phyloP scores from a whole-genome alignment of 2,113 vertebrate species.

The Campylomormyrus tamandua region DNA sequence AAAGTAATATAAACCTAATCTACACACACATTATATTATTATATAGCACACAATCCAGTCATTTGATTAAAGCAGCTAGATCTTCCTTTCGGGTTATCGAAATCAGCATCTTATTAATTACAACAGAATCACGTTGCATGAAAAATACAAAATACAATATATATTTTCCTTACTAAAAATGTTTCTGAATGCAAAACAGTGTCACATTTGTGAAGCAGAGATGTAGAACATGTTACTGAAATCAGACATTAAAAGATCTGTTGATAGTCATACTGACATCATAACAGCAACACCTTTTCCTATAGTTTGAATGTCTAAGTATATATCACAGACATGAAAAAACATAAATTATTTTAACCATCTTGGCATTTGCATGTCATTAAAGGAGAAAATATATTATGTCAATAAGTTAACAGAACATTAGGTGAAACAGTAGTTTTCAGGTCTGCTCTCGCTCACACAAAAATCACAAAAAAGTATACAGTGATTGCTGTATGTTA shows the following conservation, averaged over 20 bases:
- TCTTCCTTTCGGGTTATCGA: neutral
- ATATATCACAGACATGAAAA: neutral
- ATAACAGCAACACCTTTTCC: neutral
- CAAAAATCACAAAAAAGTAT: neutral
- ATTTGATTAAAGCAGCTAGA: neutral
- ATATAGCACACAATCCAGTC: neutral
- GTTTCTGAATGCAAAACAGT: neutral
- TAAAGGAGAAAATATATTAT: neutral
- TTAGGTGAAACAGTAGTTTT: neutral
- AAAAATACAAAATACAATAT: neutral
- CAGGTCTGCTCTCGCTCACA: neutral
- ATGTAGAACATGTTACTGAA: neutral
- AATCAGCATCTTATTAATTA: neutral
- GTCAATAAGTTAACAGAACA: neutral
- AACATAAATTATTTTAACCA: neutral
- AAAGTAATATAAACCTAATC: no score
- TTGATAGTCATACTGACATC: no score
- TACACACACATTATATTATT: neutral
- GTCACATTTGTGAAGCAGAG: neutral
- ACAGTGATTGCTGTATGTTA: neutral
- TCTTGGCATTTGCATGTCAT: neutral
- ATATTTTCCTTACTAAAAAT: neutral
- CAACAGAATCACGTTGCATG: neutral
- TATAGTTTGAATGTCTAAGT: neutral
- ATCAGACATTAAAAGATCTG: neutral